Conservation (phyloP, 1,140 invertebrate species). For the Mactra quadrangularis region DNA sequence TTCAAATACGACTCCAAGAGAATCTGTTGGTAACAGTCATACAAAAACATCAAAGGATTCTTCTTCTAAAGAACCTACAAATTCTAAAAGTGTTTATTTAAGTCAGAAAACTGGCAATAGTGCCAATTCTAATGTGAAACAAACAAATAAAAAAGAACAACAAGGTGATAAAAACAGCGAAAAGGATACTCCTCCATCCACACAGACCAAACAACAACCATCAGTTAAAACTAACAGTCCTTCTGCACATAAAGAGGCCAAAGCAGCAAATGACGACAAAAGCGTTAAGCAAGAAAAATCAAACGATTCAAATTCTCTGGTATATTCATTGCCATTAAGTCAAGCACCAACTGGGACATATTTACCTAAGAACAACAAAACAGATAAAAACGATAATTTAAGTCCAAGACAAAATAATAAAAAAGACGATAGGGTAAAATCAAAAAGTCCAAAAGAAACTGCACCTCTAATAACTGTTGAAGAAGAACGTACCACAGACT, state of each 20-base stretch:
- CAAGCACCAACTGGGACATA: constrained; percentile 15
- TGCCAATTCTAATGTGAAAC: no score
- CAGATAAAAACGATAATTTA: not conserved
- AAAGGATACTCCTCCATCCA: no score
- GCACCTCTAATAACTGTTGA: no score
- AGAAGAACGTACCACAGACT: no score
- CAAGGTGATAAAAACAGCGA: no score
- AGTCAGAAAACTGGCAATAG: no score
- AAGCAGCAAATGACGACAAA: not conserved
- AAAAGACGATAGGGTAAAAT: not conserved
- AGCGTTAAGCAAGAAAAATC: not conserved
- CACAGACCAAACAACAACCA: no score
- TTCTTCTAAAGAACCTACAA: not conserved
- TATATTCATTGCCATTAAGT: not conserved
- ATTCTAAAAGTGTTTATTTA: not conserved
- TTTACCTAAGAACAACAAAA: not conserved
- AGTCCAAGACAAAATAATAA: not conserved
- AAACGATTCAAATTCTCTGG: not conserved
- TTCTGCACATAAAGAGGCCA: no score
- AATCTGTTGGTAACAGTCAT: not conserved
- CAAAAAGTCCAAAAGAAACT: not conserved
- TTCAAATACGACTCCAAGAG: not conserved
- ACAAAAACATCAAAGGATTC: not conserved
- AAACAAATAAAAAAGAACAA: no score
- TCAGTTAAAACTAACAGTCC: no score